Base-by-base conservation (phyloP, 2,113 vertebrate species). In the Aspidoscelis tigris region DNA sequence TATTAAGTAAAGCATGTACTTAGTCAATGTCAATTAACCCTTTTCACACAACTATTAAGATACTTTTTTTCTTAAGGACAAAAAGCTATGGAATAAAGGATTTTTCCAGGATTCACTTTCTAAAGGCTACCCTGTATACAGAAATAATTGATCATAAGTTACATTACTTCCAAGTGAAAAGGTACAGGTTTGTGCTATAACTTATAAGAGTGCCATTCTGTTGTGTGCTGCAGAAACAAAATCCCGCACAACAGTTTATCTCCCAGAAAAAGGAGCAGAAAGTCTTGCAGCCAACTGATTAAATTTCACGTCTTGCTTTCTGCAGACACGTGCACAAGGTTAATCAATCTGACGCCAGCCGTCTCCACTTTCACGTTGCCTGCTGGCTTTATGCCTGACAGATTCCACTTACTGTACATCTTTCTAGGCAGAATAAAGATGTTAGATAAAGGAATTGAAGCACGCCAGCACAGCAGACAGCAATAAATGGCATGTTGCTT, bases 331-430 rank as follows among this genome's bases (percentile, higher is more conserved):
- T 96, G 96, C 93, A 86, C 82, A 87, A 93, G 95, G 94, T 97
- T 95, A 96, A 97, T 96, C 95, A 96, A 94, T 91, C 93, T 85
- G 93, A 96, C 81, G 93, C 94, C 96, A 95, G 94, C 89, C 90
- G 91, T 90, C 92, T 93, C 94, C 93, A 44, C 58, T 89, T 91
- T 66, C 78, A 93, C 93, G 89, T 94, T 93, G 94, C 92, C 91
- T 87, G 89, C 94, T 95, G 95, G 95, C 95, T 77, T 88, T 70
- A 73, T 90, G 95, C 95, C 96, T 93, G 94, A 95, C 95, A 96
- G 93, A 94, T 91, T 92, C 89, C 90, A 92, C 78, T 91, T 90
- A 89, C 89, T 83, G 88, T 64, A 88, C 86, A 75, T 78, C 90
- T 85, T 64, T 73, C 76, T 24, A 85, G 88, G 81, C 90, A 89